Evolutionary conservation across 2,888 invertebrate genomes (phyloP).

Genomic region (Trachelus troglodyta): DNA sequence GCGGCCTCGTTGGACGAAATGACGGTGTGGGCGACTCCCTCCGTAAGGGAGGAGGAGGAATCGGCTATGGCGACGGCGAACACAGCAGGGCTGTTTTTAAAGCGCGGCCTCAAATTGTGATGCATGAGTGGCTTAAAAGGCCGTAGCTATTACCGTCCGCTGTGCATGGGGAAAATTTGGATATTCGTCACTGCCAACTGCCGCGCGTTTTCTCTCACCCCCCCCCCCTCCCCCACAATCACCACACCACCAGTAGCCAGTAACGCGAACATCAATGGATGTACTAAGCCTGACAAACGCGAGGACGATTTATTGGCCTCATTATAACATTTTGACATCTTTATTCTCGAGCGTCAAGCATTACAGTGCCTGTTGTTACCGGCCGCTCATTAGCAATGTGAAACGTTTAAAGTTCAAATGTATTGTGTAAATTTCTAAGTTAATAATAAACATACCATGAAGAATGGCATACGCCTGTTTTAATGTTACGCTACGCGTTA

Average conservation of each 20-base stretch:
- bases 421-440: not conserved
- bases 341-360: not conserved
- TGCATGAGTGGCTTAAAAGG: conserved; percentile 45
- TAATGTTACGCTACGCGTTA: not conserved
- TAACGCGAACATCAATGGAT: not conserved
- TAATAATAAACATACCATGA: not conserved
- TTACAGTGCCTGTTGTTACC: not conserved
- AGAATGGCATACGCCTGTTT: not conserved
- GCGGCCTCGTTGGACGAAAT: no score
- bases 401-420: not conserved
- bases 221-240: not conserved
- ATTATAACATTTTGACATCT: conserved; percentile 1
- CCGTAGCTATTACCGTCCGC: conserved; percentile 24
- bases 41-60: no score
- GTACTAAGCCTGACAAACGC: not conserved
- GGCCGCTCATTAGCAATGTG: not conserved
- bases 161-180: conserved; percentile 37
- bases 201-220: conserved; percentile 21
- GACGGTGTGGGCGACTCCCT: no score
- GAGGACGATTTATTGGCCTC: not conserved
- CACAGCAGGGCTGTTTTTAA: conserved; percentile 27
- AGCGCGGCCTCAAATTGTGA: conserved; percentile 38
- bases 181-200: conserved; percentile 50
- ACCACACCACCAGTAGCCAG: not conserved
- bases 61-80: not conserved